Conservation (phyloP, 1,140 invertebrate genomes). For the Megalopta genalis region DNA sequence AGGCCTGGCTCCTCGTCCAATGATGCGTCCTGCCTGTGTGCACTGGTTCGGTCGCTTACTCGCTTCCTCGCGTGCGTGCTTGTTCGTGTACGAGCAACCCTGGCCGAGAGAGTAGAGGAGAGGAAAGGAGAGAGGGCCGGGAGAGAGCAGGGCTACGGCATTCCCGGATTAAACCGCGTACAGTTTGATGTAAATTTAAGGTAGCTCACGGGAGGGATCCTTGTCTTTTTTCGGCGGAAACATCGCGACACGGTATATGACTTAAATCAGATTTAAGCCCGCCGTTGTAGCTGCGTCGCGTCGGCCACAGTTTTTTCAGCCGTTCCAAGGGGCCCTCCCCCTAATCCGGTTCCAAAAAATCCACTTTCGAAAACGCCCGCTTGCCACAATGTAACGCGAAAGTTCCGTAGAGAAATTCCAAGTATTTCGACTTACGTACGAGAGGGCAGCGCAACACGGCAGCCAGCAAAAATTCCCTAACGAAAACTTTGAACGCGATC, state of each 20-base stretch:
- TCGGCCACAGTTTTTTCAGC: slow-evolving; percentile 29
- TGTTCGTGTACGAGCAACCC: slow-evolving; percentile 14
- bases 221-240: slow-evolving; percentile 71
- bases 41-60: slow-evolving; percentile 10
- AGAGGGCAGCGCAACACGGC: no score
- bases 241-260: slow-evolving; percentile 73
- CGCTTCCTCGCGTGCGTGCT: slow-evolving; percentile 4
- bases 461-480: no score
- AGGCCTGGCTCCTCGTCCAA: slow-evolving; percentile 38
- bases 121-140: not conserved
- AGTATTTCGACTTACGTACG: no score
- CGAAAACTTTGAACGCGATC: no score
- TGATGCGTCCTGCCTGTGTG: slow-evolving; percentile 33
- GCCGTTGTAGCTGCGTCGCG: slow-evolving; percentile 40
- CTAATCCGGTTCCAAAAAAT: no score
- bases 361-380: no score
- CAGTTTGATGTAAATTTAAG: slow-evolving; percentile 77
- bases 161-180: slow-evolving; percentile 72
- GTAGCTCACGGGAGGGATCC: slow-evolving; percentile 70
- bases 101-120: slow-evolving; percentile 1
- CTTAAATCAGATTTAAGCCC: slow-evolving; percentile 76
- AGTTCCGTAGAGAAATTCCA: no score
- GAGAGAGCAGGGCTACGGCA: slow-evolving; percentile 37
- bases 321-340: slow-evolving; percentile 20
- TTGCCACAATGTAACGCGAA: no score